phyloP scores from a whole-genome alignment of 2,113 vertebrate genomes.

The Rostratula benghalensis region DNA sequence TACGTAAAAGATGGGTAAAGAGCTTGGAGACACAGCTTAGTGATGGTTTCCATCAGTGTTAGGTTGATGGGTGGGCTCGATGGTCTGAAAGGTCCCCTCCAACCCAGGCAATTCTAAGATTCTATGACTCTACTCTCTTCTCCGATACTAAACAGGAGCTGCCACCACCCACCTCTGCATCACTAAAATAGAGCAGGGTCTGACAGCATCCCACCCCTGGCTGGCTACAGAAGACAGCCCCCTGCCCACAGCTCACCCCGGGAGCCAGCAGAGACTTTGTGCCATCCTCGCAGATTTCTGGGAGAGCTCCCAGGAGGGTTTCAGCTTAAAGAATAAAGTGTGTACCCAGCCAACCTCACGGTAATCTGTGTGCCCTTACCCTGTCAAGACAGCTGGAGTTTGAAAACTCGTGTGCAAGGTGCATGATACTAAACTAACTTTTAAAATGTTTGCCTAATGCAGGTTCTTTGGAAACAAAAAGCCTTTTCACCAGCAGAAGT shows the following conservation, averaged over 20 bases:
- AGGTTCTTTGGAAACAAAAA: neutral
- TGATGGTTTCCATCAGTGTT: neutral
- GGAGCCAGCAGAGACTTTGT: neutral
- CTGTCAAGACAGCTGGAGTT: neutral
- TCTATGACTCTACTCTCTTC: neutral
- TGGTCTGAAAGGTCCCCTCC: neutral
- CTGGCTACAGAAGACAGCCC: accelerated
- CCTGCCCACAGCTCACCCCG: neutral
- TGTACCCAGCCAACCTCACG: neutral
- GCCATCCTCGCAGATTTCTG: neutral
- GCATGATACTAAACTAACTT: neutral
- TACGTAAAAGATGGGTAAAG: neutral
- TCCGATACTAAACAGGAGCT: neutral
- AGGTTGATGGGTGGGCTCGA: neutral
- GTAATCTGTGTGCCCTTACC: neutral
- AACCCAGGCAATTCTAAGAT: neutral
- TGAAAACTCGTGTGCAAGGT: neutral
- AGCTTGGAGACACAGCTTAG: neutral
- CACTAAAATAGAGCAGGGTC: neutral
- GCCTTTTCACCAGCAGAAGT: neutral
- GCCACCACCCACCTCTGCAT: accelerated
- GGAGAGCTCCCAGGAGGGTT: neutral
- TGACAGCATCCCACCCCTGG: neutral
- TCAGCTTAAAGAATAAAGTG: neutral
- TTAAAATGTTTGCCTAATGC: neutral